Evolutionary conservation across 2,113 vertebrate genomes (phyloP).

Genomic region (Coptodon rendalli): DNA sequence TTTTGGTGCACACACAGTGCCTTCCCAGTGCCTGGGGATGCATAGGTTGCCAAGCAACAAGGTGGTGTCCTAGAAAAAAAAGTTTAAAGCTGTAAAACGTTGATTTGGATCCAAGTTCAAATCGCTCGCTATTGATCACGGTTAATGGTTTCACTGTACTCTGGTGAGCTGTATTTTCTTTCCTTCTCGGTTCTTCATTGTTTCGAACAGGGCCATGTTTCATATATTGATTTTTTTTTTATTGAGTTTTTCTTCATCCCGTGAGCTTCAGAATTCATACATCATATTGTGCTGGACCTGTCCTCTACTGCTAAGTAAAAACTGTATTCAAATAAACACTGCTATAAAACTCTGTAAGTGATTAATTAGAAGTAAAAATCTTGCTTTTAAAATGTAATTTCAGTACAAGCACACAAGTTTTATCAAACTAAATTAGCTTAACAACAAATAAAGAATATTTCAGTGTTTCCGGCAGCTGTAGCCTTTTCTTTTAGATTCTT

Average conservation of each 20-base stretch:
- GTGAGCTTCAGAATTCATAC: background rate
- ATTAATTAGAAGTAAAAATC: background rate
- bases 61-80: slow-evolving; percentile 66
- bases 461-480: background rate
- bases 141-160: slow-evolving; percentile 20
- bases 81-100: slow-evolving; percentile 31
- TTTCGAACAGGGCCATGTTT: slow-evolving; percentile 7
- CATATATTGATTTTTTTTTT: background rate
- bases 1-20: background rate
- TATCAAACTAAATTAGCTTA: background rate
- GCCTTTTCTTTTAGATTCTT: background rate
- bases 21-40: slow-evolving; percentile 47
- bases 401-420: background rate
- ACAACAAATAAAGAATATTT: background rate
- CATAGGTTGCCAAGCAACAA: slow-evolving; percentile 73
- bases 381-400: background rate
- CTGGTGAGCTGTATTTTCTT: background rate
- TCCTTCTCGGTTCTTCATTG: background rate
- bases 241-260: background rate
- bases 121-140: slow-evolving; percentile 11
- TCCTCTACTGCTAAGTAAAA: background rate
- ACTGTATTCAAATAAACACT: background rate
- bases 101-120: slow-evolving; percentile 6
- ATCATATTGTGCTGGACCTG: background rate
- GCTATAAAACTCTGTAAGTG: background rate